Evolutionary conservation across 2,113 vertebrate genomes (phyloP), one percentile per base, ranked within the genome.

Genomic region (Dendrocopos noguchii): DNA sequence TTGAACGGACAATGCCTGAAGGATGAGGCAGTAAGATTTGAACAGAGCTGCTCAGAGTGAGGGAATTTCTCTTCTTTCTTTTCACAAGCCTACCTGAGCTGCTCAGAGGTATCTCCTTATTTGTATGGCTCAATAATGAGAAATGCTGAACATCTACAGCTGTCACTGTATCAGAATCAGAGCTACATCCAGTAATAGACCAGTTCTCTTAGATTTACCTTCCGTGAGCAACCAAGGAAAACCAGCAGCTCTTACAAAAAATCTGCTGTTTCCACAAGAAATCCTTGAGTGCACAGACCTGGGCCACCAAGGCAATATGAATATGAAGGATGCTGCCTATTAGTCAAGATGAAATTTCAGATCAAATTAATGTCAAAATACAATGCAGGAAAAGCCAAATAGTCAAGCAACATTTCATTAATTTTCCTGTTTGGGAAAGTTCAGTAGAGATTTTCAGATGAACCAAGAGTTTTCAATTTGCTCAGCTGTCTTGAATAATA

Each of bases 401-500:
- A 92, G 22, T 90, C 39, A 90, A 94, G 76, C 7, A 66, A 19
- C 21, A 78, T 90, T 91, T 90, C 53, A 93, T 90, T 96, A 92
- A 84, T 94, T 96, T 97, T 93, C 33, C 63, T 93, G 25, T 92
- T 93, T 81, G 70, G 60, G 33, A 89, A 86, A 78, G 63, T 94
- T 75, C 79, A 77, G 2, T 76, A 86, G 89, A 88, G 42, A 55
- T 90, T 96, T 97, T 95, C 80, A 93, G 55, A 93, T 74, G 53
- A 96, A 94, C 64, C 64, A 89, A 70, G 90, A 68, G 71, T 79
- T 95, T 95, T 94, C 90, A 92, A 83, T 90, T 93, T 94, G 64
- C 63, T 90, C 64, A 84, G 68, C 33, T 94, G 33, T 85, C 93
- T 96, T 94, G 81, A 95, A 91, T 91, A 95, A 92, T 59, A 96